These are phyloP conservation scores for Melieria picta DNA, from an alignment of 2,888 invertebrate genomes.

Conservation along the genomic window DNA sequence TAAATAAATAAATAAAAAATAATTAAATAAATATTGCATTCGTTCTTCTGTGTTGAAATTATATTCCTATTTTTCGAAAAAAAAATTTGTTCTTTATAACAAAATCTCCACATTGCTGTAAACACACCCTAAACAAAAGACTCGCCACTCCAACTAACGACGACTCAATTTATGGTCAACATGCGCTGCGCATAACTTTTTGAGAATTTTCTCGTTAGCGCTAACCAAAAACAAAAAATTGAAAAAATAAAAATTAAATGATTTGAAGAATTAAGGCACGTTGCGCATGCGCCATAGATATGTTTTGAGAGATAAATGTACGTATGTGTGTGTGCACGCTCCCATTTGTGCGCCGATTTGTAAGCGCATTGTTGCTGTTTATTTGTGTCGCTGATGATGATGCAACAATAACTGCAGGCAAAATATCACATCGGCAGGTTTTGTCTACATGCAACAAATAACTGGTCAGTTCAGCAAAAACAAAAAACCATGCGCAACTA, in stretches of 20 bases:
- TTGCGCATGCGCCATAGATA: slow-evolving; percentile 3
- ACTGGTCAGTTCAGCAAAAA: not conserved
- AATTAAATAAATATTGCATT: no score
- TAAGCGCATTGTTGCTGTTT: no score
- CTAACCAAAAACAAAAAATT: not conserved
- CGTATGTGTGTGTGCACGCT: slow-evolving; percentile 6
- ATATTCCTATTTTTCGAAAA: no score
- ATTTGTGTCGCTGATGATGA: slow-evolving; percentile 3
- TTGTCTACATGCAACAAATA: slow-evolving; percentile 8
- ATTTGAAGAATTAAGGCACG: slow-evolving; percentile 1
- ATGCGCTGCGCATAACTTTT: slow-evolving; percentile 23
- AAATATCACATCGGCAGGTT: slow-evolving; percentile 19
- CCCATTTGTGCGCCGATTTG: no score
- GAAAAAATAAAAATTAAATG: not conserved
- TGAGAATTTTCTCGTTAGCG: slow-evolving; percentile 22
- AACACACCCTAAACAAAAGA: no score
- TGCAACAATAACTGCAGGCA: slow-evolving; percentile 23
- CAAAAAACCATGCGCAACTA: not conserved
- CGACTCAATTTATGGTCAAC: slow-evolving; percentile 29
- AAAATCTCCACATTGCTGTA: no score
- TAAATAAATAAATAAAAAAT: no score
- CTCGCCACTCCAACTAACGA: slow-evolving; percentile 1
- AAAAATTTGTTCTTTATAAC: no score
- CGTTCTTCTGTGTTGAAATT: no score
- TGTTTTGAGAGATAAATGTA: not conserved